phyloP scores from a whole-genome alignment of 2,888 invertebrate species.

The Alloplasta piceator region DNA sequence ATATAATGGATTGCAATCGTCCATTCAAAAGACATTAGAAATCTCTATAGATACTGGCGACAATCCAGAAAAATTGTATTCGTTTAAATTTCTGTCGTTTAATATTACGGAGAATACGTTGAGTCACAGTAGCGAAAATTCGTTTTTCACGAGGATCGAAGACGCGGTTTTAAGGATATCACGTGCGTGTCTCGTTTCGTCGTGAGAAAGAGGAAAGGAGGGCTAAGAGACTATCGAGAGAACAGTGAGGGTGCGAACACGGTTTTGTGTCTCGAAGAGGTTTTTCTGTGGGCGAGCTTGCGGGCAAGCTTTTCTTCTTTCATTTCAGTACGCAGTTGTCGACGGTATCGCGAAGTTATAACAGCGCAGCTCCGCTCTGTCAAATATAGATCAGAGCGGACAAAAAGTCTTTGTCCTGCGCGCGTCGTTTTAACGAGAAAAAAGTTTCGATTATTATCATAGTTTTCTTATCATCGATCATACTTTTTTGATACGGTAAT shows the following conservation, averaged over 20 bases:
- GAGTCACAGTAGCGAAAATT: slow-evolving; percentile 75
- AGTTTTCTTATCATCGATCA: too few species aligned
- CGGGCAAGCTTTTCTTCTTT: slow-evolving; percentile 54
- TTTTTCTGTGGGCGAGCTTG: slow-evolving; percentile 41
- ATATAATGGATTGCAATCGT: neutral
- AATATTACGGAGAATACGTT: slow-evolving; percentile 74
- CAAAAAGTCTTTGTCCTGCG: slow-evolving; percentile 27
- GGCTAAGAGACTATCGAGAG: slow-evolving; percentile 24
- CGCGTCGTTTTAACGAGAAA: neutral
- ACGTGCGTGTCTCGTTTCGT: slow-evolving; percentile 66
- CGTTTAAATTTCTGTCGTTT: slow-evolving; percentile 41
- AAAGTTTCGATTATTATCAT: neutral
- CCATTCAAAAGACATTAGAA: slow-evolving; percentile 32
- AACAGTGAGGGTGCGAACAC: slow-evolving; percentile 36
- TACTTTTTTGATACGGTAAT: too few species aligned
- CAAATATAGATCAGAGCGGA: slow-evolving; percentile 17
- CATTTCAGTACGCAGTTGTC: slow-evolving; percentile 67
- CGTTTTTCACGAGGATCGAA: slow-evolving; percentile 64
- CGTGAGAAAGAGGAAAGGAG: neutral
- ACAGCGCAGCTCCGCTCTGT: slow-evolving; percentile 34
- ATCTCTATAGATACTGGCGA: slow-evolving; percentile 66
- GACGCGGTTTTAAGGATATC: slow-evolving; percentile 69
- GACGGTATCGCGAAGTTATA: slow-evolving; percentile 54
- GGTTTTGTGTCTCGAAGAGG: slow-evolving; percentile 49
- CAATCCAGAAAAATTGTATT: slow-evolving; percentile 63